Conservation (phyloP, 2,888 invertebrate genomes). For the Amphipoea lucens region DNA sequence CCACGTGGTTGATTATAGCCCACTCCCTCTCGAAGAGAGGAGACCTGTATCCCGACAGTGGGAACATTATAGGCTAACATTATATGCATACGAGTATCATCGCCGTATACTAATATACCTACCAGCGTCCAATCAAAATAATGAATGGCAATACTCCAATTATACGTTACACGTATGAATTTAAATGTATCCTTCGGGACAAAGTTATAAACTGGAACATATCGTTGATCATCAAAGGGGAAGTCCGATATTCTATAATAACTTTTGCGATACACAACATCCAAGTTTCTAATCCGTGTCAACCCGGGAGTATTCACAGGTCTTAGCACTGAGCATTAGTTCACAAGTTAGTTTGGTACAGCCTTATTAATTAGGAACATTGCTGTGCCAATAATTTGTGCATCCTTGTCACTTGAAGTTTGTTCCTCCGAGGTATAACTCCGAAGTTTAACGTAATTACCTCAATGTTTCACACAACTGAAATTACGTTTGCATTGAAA, state of each 20-base stretch:
- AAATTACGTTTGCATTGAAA: conserved; percentile 46
- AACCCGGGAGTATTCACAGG: conserved; percentile 48
- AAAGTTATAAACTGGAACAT: conserved; percentile 34
- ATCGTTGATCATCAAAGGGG: conserved; percentile 51
- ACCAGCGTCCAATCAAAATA: background rate
- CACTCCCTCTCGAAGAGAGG: too few relatives aligned
- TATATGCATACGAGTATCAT: background rate
- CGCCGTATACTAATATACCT: background rate
- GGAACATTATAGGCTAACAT: too few relatives aligned
- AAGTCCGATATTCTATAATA: conserved; percentile 43
- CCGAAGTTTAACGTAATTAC: conserved; percentile 44
- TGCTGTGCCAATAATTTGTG: conserved; percentile 58
- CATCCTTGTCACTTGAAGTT: conserved; percentile 52
- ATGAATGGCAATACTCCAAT: background rate
- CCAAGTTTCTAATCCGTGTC: conserved; percentile 52
- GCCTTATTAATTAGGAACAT: conserved; percentile 52
- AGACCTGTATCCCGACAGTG: too few relatives aligned
- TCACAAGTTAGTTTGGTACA: conserved; percentile 44
- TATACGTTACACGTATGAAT: conserved; percentile 15
- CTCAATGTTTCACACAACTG: conserved; percentile 42
- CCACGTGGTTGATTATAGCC: too few relatives aligned
- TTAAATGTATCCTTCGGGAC: conserved; percentile 12
- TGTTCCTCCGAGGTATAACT: conserved; percentile 32
- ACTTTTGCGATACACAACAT: conserved; percentile 42
- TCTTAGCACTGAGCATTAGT: conserved; percentile 41